These are phyloP conservation scores for Cyclina sinensis DNA, from an alignment of 1,140 invertebrate genomes.

Conservation along the genomic window DNA sequence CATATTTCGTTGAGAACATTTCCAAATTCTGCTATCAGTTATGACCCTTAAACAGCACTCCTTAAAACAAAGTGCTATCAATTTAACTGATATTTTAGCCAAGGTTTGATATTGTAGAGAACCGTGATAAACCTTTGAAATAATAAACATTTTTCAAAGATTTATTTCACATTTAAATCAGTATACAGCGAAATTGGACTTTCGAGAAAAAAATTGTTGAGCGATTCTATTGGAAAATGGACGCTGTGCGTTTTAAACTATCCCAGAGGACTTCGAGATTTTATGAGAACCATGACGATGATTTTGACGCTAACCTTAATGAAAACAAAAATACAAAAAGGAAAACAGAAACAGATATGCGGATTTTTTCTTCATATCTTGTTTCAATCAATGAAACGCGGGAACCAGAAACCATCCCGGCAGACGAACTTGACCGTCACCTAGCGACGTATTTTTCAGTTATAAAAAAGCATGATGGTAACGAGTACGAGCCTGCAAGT, in stretches of 20 bases:
- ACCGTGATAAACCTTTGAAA: not conserved
- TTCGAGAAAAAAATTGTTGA: not conserved
- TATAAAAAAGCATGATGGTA: constrained; percentile 81
- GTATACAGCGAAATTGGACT: not conserved
- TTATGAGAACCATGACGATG: constrained; percentile 29
- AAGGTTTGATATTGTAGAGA: constrained; percentile 11
- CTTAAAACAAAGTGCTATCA: constrained; percentile 32
- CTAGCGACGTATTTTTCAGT: constrained; percentile 81
- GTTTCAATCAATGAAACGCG: constrained; percentile 79
- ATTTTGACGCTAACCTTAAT: constrained; percentile 60
- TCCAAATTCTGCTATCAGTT: constrained; percentile 54
- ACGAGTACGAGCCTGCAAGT: constrained; percentile 82
- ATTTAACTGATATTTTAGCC: constrained; percentile 25
- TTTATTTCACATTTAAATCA: not conserved
- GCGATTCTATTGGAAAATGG: not conserved
- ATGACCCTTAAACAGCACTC: constrained; percentile 53
- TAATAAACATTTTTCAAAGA: not conserved
- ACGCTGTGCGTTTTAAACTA: not conserved
- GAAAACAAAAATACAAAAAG: constrained; percentile 83
- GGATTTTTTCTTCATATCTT: constrained; percentile 79
- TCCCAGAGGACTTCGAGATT: not conserved
- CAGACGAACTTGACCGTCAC: constrained; percentile 81
- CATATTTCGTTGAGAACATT: constrained; percentile 26
- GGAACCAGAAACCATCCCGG: constrained; percentile 77
- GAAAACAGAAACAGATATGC: constrained; percentile 83